These are phyloP conservation scores for Hirundichthys speculiger DNA, from an alignment of 2,113 vertebrate genomes.

Conservation along the genomic window DNA sequence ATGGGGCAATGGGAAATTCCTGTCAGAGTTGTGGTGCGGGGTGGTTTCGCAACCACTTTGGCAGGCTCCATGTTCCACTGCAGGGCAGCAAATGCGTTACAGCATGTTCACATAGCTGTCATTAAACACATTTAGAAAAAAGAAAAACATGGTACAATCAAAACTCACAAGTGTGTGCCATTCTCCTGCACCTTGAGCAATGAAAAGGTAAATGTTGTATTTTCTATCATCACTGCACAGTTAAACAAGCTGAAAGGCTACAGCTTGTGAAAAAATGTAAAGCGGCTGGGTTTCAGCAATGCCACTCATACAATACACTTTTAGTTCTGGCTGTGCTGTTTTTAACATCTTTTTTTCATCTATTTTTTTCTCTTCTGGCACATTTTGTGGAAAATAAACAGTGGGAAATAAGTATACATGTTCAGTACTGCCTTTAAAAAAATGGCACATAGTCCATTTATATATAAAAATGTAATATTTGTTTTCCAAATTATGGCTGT, in stretches of 20 bases:
- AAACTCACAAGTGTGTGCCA: conserved; percentile 64
- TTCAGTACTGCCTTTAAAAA: conserved; percentile 19
- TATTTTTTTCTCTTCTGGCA: conserved; percentile 20
- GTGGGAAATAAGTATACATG: conserved; percentile 25
- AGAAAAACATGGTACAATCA: conserved; percentile 67
- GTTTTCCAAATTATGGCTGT: conserved; percentile 46
- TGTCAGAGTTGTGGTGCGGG: conserved; percentile 76
- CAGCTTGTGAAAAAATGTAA: conserved; percentile 38
- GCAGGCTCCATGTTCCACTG: conserved; percentile 75
- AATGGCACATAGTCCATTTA: conserved; percentile 30
- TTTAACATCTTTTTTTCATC: conserved; percentile 54
- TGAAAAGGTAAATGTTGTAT: conserved; percentile 46
- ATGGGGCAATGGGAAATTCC: conserved; percentile 85
- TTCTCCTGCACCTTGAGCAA: conserved; percentile 53
- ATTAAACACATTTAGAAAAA: conserved; percentile 73
- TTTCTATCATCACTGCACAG: conserved; percentile 42
- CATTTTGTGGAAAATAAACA: conserved; percentile 32
- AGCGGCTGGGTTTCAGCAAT: conserved; percentile 25
- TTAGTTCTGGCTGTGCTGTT: conserved; percentile 26
- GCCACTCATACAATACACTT: conserved; percentile 15
- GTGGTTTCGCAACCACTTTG: conserved; percentile 81
- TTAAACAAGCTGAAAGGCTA: conserved; percentile 52
- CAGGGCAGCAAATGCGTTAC: conserved; percentile 77
- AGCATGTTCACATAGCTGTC: conserved; percentile 81
- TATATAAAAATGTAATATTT: conserved; percentile 55